phyloP scores from a whole-genome alignment of 2,888 invertebrate genomes.

The Ichneumon xanthorius region DNA sequence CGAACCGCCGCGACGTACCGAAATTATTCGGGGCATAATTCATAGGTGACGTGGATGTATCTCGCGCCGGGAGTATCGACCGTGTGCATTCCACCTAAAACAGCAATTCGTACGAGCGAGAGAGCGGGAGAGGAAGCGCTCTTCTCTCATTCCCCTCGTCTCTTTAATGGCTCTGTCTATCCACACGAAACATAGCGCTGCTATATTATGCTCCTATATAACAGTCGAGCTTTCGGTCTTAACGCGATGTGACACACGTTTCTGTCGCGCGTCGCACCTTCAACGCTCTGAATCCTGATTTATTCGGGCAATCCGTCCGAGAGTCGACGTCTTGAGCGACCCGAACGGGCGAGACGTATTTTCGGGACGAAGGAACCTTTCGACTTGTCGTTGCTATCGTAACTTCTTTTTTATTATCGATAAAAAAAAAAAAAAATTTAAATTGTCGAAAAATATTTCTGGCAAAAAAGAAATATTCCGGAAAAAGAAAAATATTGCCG shows the following conservation, averaged over 20 bases:
- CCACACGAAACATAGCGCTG: not conserved
- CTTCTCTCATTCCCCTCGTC: conserved; percentile 7
- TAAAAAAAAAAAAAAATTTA: no score
- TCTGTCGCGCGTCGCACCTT: no score
- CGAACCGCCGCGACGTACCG: conserved; percentile 13
- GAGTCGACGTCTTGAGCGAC: no score
- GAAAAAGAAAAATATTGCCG: no score
- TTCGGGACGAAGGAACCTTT: no score
- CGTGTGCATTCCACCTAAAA: conserved; percentile 12
- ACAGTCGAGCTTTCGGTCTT: not conserved
- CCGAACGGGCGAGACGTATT: no score
- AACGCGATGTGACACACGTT: not conserved
- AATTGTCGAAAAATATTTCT: no score
- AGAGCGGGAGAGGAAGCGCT: not conserved
- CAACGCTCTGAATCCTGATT: no score
- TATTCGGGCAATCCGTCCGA: no score
- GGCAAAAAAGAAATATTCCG: no score
- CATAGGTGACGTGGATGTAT: conserved; percentile 17
- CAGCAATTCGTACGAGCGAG: not conserved
- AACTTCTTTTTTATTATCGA: no score
- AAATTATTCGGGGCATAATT: conserved; percentile 45
- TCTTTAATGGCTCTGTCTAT: conserved; percentile 11
- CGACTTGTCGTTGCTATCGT: no score
- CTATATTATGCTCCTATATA: not conserved
- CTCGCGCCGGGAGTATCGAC: conserved; percentile 15